These are phyloP conservation scores for Marisa cornuarietis DNA, from an alignment of 1,140 invertebrate genomes.

Conservation along the genomic window DNA sequence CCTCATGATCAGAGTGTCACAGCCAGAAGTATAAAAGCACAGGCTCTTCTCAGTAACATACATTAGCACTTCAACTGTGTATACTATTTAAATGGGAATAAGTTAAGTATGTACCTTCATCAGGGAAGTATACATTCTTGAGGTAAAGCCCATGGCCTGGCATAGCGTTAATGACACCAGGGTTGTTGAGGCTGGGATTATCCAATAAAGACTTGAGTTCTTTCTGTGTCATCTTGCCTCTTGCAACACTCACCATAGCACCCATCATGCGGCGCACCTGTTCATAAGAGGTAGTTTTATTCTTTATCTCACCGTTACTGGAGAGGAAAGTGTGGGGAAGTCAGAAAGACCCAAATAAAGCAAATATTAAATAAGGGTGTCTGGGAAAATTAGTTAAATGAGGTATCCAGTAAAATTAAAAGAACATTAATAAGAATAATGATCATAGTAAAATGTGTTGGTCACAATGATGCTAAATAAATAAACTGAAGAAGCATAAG, in stretches of 20 bases:
- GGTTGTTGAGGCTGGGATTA: constrained; percentile 9
- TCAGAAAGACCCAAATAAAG: no score
- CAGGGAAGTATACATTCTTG: neutral
- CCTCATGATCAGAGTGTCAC: no score
- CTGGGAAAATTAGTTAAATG: no score
- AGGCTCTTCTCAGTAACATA: neutral
- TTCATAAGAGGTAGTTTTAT: no score
- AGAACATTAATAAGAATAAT: no score
- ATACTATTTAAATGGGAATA: neutral
- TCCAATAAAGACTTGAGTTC: constrained; percentile 1
- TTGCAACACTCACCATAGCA: constrained; percentile 9
- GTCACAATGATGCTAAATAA: no score
- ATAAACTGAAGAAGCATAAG: no score
- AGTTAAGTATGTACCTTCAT: neutral
- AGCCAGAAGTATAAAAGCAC: neutral
- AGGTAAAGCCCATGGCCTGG: constrained; percentile 6
- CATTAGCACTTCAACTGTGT: neutral
- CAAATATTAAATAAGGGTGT: no score
- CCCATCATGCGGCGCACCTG: constrained; percentile 23
- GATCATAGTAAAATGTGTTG: no score
- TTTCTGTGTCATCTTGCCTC: neutral
- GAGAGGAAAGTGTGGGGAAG: no score
- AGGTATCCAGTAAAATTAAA: no score
- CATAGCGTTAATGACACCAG: neutral
- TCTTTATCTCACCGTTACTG: no score